Percentiles rank a stretch among this genome's conserved stretches.
These are phyloP conservation scores for Nothobranchius kuhntae DNA, from an alignment of 2,113 vertebrate genomes.

Conservation along the genomic window DNA sequence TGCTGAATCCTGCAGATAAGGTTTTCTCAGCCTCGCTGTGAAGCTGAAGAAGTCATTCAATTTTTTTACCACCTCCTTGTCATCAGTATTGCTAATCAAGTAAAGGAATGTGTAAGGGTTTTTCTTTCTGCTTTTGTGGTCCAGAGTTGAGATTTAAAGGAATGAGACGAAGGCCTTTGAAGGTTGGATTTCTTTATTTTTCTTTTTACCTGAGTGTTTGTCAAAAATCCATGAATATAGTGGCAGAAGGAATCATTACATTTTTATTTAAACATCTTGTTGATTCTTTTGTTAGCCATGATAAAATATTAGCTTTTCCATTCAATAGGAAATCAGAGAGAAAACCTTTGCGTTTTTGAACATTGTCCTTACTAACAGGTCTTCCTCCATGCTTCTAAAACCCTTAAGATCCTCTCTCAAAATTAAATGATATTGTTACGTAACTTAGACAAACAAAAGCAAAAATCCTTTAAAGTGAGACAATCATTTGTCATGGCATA, in stretches of 20 bases:
- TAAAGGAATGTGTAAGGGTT: conserved; percentile 75
- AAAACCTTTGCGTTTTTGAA: background rate
- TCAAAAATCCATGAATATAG: conserved; percentile 12
- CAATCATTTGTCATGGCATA: conserved; percentile 17
- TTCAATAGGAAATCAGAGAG: background rate
- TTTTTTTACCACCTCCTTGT: conserved; percentile 63
- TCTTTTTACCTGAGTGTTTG: conserved; percentile 16
- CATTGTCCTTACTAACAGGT: conserved; percentile 7
- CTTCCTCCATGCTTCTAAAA: conserved; percentile 5
- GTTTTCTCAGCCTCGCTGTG: conserved; percentile 74
- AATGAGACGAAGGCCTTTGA: conserved; percentile 48
- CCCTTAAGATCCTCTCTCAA: conserved; percentile 12
- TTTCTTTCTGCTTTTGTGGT: conserved; percentile 22
- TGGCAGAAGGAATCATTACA: no score
- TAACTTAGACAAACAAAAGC: conserved; percentile 41
- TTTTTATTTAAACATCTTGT: no score
- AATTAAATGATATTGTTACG: conserved; percentile 18
- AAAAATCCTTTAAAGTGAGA: conserved; percentile 23
- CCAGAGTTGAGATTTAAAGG: conserved; percentile 27
- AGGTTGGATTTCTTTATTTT: conserved; percentile 51
- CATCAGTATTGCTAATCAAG: conserved; percentile 80
- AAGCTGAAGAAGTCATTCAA: conserved; percentile 77
- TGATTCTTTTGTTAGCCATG: no score
- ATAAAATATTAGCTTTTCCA: background rate
- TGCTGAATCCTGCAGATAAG: conserved; percentile 85